phyloP scores from a whole-genome alignment of 2,888 invertebrate species.

The Loripinus fragilis region DNA sequence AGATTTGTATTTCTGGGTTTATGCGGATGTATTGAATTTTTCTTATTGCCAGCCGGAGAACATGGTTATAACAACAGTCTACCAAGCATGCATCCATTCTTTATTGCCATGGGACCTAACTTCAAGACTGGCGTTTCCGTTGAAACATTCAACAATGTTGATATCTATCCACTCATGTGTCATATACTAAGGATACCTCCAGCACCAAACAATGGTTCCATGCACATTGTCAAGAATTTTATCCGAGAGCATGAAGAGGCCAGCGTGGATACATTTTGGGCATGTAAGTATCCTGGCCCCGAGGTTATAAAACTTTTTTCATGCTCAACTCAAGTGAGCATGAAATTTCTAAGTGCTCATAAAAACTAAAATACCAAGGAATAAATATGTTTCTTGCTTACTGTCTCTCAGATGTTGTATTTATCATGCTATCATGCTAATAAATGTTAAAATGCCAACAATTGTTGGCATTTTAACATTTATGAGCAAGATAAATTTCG shows the following conservation, averaged over 20 bases:
- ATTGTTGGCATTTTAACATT: too few relatives aligned
- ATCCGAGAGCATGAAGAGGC: constrained; percentile 39
- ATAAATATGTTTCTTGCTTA: too few relatives aligned
- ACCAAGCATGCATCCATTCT: constrained; percentile 88
- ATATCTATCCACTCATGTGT: constrained; percentile 82
- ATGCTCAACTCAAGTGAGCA: too few relatives aligned
- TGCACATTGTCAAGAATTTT: constrained; percentile 66
- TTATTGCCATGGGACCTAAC: constrained; percentile 87
- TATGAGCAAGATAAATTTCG: too few relatives aligned
- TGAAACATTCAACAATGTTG: constrained; percentile 78
- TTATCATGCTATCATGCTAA: too few relatives aligned
- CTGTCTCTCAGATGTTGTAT: too few relatives aligned
- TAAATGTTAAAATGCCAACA: too few relatives aligned
- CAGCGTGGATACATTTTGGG: constrained; percentile 61
- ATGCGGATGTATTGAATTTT: too few relatives aligned
- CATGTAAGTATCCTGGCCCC: constrained; percentile 77
- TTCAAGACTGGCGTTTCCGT: constrained; percentile 74
- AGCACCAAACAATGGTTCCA: constrained; percentile 79
- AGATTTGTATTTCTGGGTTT: too few relatives aligned
- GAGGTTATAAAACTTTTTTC: too few relatives aligned
- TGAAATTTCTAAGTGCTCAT: too few relatives aligned
- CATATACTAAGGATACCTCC: constrained; percentile 76
- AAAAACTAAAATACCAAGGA: too few relatives aligned
- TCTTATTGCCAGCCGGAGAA: constrained; percentile 70
- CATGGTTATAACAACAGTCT: constrained; percentile 84